A percentile compares a stretch with the other conserved stretches of the same genome.
phyloP scores from a whole-genome alignment of 1,140 invertebrate species.

The Hycleus phaleratus region DNA sequence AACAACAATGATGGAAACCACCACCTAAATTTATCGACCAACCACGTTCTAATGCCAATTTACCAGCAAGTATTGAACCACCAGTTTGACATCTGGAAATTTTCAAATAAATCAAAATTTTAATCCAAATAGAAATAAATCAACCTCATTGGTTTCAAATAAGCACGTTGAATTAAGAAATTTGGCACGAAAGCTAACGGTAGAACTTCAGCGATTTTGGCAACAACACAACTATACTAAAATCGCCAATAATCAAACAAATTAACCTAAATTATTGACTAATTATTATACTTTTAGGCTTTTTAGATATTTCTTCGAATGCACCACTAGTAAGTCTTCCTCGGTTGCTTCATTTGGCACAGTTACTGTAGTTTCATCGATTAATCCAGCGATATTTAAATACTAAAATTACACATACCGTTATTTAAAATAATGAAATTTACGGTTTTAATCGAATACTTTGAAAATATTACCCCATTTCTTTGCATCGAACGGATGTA shows the following conservation, averaged over 20 bases:
- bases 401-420: conserved; percentile 43
- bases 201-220: conserved; percentile 70
- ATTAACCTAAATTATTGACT: conserved; percentile 8
- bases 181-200: conserved; percentile 68
- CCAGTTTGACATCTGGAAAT: conserved; percentile 66
- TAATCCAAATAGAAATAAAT: neutral
- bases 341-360: conserved; percentile 61
- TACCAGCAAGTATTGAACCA: conserved; percentile 72
- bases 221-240: conserved; percentile 62
- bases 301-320: conserved; percentile 63
- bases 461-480: conserved; percentile 70
- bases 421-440: neutral
- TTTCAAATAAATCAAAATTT: neutral
- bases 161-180: conserved; percentile 63
- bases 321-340: conserved; percentile 62
- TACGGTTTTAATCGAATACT: conserved; percentile 13
- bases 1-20: conserved; percentile 77
- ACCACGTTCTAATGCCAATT: conserved; percentile 67
- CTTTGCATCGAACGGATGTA: conserved; percentile 82
- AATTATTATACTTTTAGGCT: conserved; percentile 51
- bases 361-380: conserved; percentile 48
- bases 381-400: conserved; percentile 47
- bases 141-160: conserved; percentile 67
- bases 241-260: conserved; percentile 1
- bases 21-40: conserved; percentile 90